Evolutionary conservation across 2,797 vertebrate genomes (phyloP), one percentile per base, ranked within the genome.

Genomic region (Leptoclinus maculatus): DNA sequence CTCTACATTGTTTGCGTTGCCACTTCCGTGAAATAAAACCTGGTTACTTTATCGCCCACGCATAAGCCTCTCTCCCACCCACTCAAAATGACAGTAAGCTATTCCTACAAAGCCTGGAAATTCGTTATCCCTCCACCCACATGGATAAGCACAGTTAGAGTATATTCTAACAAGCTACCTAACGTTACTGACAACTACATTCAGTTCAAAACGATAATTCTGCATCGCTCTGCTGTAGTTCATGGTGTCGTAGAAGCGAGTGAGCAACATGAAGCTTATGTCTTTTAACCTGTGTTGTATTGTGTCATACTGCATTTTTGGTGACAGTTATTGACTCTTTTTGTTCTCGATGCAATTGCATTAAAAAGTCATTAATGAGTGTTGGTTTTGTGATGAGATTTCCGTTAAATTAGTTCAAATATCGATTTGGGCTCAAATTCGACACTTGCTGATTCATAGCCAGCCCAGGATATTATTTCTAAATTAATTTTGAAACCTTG

Each of bases 71-170:
- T 64, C 72, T 71, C 70, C 79, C 82, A 62, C 89, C 87, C 82
- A 83, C 85, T 85, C 80, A 85, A 71, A 80, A 71, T 83, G 79
- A 73, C 76, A 77, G 51, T 66, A 65, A 79, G 84, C 79, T 79
- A 69, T 69, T 83, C 62, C 65, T 74, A 71, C 45, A 81, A 81
- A 89, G 72, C 76, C 63, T 74, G 32, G 51, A 65, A 83, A 83
- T 83, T 74, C 27, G 58, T 86, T 86, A 54, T 83, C 73, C 83
- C 71, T 77, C 78, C 84, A 56, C 87, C 87, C 80, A 88, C 89
- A 73, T 23, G 51, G 68, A 57, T 51, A 78, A 80, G 57, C 63
- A 66, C 67, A 71, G 79, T 76, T 32, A 41, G 59, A 72, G 53
- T 71, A 45, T 32, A 34, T 62, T 59, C n/a, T 38, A 63, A 74